These are phyloP conservation scores for Sceliomorpha sp. DNA, from an alignment of 2,888 invertebrate genomes.

Conservation along the genomic window DNA sequence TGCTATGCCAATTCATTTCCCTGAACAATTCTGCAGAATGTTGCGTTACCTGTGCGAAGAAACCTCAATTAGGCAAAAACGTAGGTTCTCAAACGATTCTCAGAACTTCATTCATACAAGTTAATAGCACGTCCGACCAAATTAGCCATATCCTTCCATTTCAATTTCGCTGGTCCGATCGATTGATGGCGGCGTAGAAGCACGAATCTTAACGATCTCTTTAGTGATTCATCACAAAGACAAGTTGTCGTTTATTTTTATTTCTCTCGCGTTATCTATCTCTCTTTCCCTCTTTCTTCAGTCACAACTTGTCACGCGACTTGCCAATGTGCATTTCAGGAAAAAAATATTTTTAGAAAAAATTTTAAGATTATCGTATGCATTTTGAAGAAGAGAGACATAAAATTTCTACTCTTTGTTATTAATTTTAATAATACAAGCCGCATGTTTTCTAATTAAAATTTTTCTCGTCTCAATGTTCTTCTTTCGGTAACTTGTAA, in stretches of 20 bases:
- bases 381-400: too few relatives aligned
- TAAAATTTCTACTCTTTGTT: too few relatives aligned
- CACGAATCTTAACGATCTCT: conserved; percentile 36
- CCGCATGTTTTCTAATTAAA: too few relatives aligned
- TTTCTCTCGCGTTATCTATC: too few relatives aligned
- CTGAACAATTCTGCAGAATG: conserved; percentile 34
- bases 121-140: conserved; percentile 38
- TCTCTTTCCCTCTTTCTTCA: conserved; percentile 11
- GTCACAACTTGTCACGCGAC: conserved; percentile 31
- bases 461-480: too few relatives aligned
- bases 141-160: conserved; percentile 49
- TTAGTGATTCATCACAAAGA: conserved; percentile 26
- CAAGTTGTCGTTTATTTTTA: conserved; percentile 20
- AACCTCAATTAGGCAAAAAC: conserved; percentile 46
- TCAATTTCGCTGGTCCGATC: conserved; percentile 40
- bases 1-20: conserved; percentile 43
- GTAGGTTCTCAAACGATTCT: conserved; percentile 37
- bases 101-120: conserved; percentile 44
- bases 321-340: neutral
- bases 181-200: conserved; percentile 31
- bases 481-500: too few relatives aligned
- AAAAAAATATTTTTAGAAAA: too few relatives aligned
- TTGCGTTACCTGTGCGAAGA: conserved; percentile 34
- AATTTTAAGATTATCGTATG: conserved; percentile 6
- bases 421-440: too few relatives aligned